Percentiles rank a stretch among this genome's conserved stretches.
Evolutionary conservation across 1,140 invertebrate species (phyloP).

Genomic region (Drosophila willistoni): DNA sequence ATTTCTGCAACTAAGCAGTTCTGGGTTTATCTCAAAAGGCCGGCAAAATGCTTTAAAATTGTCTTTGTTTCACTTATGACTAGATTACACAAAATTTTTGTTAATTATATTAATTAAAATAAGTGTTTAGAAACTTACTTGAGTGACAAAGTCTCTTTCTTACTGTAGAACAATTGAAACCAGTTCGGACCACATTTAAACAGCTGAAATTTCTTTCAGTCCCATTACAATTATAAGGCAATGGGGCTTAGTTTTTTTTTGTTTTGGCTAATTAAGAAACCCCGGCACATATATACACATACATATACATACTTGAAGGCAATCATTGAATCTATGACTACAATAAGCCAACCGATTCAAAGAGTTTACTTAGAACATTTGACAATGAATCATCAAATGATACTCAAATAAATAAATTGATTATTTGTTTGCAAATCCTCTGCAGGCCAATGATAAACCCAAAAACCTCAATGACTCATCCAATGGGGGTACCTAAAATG

Average conservation of each 20-base stretch:
- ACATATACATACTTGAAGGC: no score
- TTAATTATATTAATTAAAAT: no score
- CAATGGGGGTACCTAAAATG: no score
- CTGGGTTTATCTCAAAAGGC: no score
- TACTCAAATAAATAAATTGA: constrained; percentile 26
- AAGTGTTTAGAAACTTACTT: no score
- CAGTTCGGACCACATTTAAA: no score
- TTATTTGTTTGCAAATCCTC: constrained; percentile 33
- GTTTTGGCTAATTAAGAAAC: constrained; percentile 50
- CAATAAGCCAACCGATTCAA: constrained; percentile 35
- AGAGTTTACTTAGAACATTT: constrained; percentile 7
- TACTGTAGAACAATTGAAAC: not conserved
- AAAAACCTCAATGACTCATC: not conserved
- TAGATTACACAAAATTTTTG: no score
- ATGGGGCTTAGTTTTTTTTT: constrained; percentile 4
- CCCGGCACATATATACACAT: constrained; percentile 24
- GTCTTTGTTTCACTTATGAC: no score
- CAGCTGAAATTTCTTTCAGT: constrained; percentile 1
- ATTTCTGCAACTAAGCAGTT: no score
- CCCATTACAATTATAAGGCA: no score
- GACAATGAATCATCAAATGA: constrained; percentile 18
- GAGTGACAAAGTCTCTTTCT: not conserved
- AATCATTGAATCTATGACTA: constrained; percentile 32
- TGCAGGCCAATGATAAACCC: not conserved
- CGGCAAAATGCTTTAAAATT: no score